Evolutionary conservation across 35 echinoderm and acorn worm species (phyloP), one percentile per base, ranked within the genome.

Genomic region (Amphiura filiformis): DNA sequence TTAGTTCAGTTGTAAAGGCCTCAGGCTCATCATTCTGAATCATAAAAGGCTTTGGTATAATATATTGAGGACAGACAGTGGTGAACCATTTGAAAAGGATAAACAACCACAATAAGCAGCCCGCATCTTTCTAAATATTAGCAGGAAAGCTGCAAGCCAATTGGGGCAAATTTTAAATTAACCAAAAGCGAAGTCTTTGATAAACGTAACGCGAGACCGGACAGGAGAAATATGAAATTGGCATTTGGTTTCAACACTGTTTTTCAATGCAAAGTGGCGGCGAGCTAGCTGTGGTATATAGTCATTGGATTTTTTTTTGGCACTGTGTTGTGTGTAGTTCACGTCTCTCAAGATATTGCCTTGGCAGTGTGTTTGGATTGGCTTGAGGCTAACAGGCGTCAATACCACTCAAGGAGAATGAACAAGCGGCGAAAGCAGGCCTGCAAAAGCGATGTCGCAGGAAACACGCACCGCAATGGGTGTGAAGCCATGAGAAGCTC

Each of bases 151-250:
- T 70, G 61, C 7, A 70, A 70, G 61, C 61, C 61, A 70, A 70
- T 13, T 70, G 61, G 61, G 28, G 61, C 61, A 70, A 70, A 26
- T 70, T 70, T 70, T 70, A 70, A 70, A 70, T 70, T 70, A 70
- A 18, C 17, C 15, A 26, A 30, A 18, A 11, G 11, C 61, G 26
- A 26, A 23, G 2, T 3, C 9, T 70, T 70, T n/a, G 26, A 70
- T 13, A 70, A 70, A 11, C 11, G 7, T 2, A 70, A 70, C 61
- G 28, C 7, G 15, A 70, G 28, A 30, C 61, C 61, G 61, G 61
- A 70, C 61, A 70, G 61, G 61, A 70, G 61, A 70, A 47, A 70
- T 70, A 70, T 70, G 61, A 70, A 70, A 70, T 70, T 70, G 61
- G 61, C 61, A 70, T 70, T 70, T 70, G 61, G 61, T 70, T 70